Evolutionary conservation across 2,888 invertebrate species (phyloP), one percentile per base, ranked within the genome.

Genomic region (Andrena bicolor): DNA sequence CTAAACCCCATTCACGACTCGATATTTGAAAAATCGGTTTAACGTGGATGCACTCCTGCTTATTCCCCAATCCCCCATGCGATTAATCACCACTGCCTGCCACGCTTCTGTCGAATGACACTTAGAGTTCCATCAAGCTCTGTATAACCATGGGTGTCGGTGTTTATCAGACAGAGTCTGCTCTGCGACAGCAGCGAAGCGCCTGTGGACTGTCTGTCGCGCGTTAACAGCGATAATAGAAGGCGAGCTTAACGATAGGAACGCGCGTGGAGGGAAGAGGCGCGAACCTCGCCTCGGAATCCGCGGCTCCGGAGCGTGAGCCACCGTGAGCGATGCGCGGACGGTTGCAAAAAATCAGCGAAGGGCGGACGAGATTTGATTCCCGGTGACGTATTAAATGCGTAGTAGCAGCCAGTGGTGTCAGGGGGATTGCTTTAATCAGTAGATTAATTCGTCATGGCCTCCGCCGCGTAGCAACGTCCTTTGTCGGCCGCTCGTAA

Each of bases 361-460:
- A 87, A 88, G 84, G 88, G 84, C 86, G 86, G 89, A 86, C 86
- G 89, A 88, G 90, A 91, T 92, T 92, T 90, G 92, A 92, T 91
- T 91, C 89, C 89, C 89, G 89, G 91, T 91, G 91, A 92, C 92
- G 91, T 91, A 92, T 93, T 93, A 92, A 93, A 92, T 91, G 90
- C 90, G 92, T 92, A 90, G 93, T 93, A 93, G 93, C 92, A 91
- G 86, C 88, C 90, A 87, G 82, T 90, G 90, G 91, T 92, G 92
- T 92, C 92, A 92, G 92, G 89, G 91, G 89, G 91, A 93, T 93
- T 92, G 92, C 93, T 92, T 93, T 93, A 93, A 93, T 93, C 93
- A 93, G 92, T 91, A 92, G 92, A 93, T 93, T 93, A 93, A 93
- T 93, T 93, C 93, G 93, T 93, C 92, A 93, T 92, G 93, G 91